Evolutionary conservation across 2,888 invertebrate species (phyloP), one percentile per base, ranked within the genome.

Genomic region (Chrysolina americana): DNA sequence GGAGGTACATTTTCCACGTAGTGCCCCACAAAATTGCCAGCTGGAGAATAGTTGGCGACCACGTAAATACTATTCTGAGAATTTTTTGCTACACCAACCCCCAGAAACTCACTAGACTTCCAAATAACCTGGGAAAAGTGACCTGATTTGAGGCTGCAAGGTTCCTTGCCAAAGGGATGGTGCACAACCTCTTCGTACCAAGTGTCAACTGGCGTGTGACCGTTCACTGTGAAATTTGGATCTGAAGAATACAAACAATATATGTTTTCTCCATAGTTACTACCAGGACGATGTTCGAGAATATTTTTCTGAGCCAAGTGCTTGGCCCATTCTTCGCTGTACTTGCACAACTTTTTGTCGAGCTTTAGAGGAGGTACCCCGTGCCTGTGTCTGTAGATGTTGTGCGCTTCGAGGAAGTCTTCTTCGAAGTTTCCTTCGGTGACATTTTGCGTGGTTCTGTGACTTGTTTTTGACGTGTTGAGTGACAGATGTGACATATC

Each of bases 41-140:
- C 94, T 0, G 98, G 98, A 82, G 92, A 92, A 86, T 98, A 98
- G 87, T 96, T 95, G 47, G 95, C 96, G 0, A 98, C 98, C 0
- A 98, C 96, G 86, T 93, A 95, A 79, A 93, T 91, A 85, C 92
- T 93, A 41, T 94, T 96, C 74, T 93, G 93, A 70, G 92, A 91
- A 72, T 92, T 91, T 77, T 90, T 90, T 0, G 93, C 92, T 81
- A 92, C 91, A 2, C 93, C 94, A 2, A 94, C 91, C 0, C 94
- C 94, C 21, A 94, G 86, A 79, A 91, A 90, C 78, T 90, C 90
- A 80, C 92, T 92, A 48, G 90, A 90, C 80, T 91, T 91, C 93
- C 94, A 94, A 9, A 94, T 90, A 23, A 94, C 90, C 87, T 94
- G 94, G 0, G 93, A 92, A 84, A 94, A 94, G 84, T 94, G 94